Base-by-base conservation (phyloP, 2,797 vertebrate species). In the Sciaenops ocellatus region DNA sequence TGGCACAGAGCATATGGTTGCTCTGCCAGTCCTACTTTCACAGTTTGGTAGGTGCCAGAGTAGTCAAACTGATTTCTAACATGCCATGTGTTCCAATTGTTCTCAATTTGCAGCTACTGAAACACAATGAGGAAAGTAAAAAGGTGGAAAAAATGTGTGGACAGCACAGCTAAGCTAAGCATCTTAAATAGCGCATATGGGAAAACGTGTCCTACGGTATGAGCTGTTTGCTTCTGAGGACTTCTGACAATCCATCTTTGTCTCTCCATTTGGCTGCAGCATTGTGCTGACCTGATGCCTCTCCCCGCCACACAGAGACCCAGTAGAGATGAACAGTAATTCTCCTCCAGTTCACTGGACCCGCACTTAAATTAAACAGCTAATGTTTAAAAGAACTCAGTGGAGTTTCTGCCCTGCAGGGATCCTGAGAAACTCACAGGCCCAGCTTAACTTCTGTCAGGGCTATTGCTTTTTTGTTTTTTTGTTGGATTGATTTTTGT, bases 361-460 rank as follows among this genome's bases (percentile, higher is more conserved):
- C 84, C 83, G 73, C 81, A 78, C 84, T 89, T 85, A 78, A 93
- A 91, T 94, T 89, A 93, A 92, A 91, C 77, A 90, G 89, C 87
- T 86, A 88, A 91, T 93, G 90, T 91, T 89, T 88, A 89, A 92
- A 91, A 90, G 85, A 91, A 89, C 83, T 83, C 79, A 13, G 73
- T 63, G 82, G 85, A 88, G 74, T 80, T 73, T 84, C 50, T 85
- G 75, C 73, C 76, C 85, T 73, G 80, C 52, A 63, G 87, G 77
- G 65, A 87, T 82, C 50, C 71, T 7, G 38, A 78, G 79, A 82
- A 89, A 85, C 78, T 89, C 72, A 30, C 59, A 85, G 75, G 69
- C 60, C 59, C 63, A 67, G 78, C 75, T 81, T 56, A 73, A 90
- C 80, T 89, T 88, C 73, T 83, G 86, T 89, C 88, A 87, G 80